Evolutionary conservation across 1,140 invertebrate species (phyloP), one percentile per base, ranked within the genome.

Genomic region (Dysdera silvatica): DNA sequence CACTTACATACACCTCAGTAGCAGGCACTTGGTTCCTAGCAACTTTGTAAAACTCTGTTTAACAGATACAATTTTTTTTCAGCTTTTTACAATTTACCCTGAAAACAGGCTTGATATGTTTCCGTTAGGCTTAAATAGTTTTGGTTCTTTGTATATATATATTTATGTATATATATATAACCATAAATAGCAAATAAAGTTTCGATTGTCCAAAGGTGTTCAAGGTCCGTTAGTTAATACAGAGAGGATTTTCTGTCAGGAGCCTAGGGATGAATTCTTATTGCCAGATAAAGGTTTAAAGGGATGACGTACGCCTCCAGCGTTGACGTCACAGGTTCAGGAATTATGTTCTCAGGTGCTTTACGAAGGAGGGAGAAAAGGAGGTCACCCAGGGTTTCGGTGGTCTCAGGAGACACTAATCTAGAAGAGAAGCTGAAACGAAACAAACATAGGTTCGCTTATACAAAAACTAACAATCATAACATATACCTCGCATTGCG

Each of bases 11-110:
- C 60, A 55, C 60, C 51, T 62, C 60, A 53, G 60, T 45, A 62
- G 60, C 60, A 62, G 60, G 60, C 60, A 62, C 60, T 62, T 62
- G 56, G 60, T 62, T 62, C 60, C 60, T 62, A 62, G 60, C 60
- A 62, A 62, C 60, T 62, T 62, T 62, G 60, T 62, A 62, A 62
- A 62, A 62, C 60, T 62, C 60, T 62, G 60, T 62, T 62, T 62
- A 62, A 62, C 60, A 62, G 60, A 62, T 62, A 62, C 60, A 62
- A 62, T 62, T 62, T 62, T 61, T 60, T 61, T 62, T 62, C 56
- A 62, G 60, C 60, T 62, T 62, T 62, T 62, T 62, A 62, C 60
- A 62, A 62, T 62, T 62, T 62, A 62, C 60, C 60, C 60, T 62
- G 60, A 62, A 62, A 62, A 62, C 60, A 62, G 60, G 60, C 60